phyloP scores from a whole-genome alignment of 2,113 vertebrate genomes.

The Chunga burmeisteri region DNA sequence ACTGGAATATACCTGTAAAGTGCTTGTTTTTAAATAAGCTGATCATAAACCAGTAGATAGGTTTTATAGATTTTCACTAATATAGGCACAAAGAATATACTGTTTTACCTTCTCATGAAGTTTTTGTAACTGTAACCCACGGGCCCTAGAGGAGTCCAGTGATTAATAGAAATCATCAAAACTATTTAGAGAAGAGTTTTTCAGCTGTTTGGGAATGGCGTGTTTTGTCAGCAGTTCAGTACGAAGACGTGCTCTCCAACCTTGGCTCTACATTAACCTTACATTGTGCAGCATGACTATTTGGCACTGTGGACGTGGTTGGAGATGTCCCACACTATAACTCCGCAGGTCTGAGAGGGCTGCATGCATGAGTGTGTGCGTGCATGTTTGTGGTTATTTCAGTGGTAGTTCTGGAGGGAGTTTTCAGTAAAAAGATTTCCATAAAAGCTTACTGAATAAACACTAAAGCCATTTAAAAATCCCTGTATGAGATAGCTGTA shows the following conservation, averaged over 20 bases:
- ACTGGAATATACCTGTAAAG: neutral
- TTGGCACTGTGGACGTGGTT: neutral
- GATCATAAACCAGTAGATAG: neutral
- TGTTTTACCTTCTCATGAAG: neutral
- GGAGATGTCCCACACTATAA: neutral
- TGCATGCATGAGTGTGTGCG: rapidly evolving
- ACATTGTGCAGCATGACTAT: neutral
- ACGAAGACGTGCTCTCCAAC: rapidly evolving
- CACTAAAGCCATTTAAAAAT: neutral
- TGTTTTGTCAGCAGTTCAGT: neutral
- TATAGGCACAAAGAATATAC: neutral
- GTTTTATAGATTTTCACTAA: neutral
- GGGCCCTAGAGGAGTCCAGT: neutral
- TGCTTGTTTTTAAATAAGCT: neutral
- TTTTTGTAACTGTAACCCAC: neutral
- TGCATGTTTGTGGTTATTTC: neutral
- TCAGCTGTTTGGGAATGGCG: neutral
- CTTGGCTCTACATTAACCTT: neutral
- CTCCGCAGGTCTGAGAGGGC: neutral
- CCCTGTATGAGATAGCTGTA: neutral
- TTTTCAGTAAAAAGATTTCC: neutral
- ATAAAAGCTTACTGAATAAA: neutral
- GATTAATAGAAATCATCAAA: neutral
- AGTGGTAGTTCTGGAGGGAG: neutral
- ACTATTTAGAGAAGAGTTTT: neutral